These are phyloP conservation scores for Netelia fuscicornis DNA, from an alignment of 2,888 invertebrate genomes.

Conservation along the genomic window DNA sequence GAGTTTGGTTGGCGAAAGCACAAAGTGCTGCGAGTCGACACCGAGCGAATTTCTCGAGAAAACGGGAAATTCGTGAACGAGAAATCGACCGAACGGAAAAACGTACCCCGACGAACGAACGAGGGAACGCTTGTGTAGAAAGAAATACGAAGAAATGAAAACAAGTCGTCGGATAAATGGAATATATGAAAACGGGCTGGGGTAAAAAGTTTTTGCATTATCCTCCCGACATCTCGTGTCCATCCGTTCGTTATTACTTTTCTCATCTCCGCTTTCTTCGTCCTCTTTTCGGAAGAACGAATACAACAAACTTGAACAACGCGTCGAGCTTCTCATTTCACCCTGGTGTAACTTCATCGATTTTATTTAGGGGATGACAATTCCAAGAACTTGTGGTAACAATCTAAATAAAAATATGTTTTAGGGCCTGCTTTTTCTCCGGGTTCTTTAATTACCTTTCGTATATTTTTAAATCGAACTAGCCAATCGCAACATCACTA, in stretches of 20 bases:
- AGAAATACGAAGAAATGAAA: background rate
- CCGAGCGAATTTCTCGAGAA: background rate
- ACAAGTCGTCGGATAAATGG: slow-evolving; percentile 30
- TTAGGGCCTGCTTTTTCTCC: background rate
- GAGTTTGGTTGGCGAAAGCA: background rate
- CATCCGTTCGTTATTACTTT: slow-evolving; percentile 49
- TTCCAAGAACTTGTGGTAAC: background rate
- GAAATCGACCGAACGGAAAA: slow-evolving; percentile 4
- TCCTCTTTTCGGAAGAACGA: background rate
- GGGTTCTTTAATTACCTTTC: background rate
- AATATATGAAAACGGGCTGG: slow-evolving; percentile 30
- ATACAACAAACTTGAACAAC: background rate
- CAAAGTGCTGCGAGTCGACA: slow-evolving; percentile 17
- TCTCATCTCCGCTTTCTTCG: background rate
- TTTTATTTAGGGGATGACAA: background rate
- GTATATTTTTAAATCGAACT: too few relatives aligned
- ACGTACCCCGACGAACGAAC: background rate
- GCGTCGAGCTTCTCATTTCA: background rate
- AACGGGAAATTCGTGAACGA: slow-evolving; percentile 16
- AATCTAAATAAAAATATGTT: too few relatives aligned
- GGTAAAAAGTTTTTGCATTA: slow-evolving; percentile 50
- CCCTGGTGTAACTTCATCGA: background rate
- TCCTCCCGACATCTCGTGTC: slow-evolving; percentile 14
- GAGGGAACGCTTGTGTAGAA: background rate
- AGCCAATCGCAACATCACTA: too few relatives aligned